phyloP scores from a whole-genome alignment of 2,888 invertebrate species.

The Drosophila quinaria region DNA sequence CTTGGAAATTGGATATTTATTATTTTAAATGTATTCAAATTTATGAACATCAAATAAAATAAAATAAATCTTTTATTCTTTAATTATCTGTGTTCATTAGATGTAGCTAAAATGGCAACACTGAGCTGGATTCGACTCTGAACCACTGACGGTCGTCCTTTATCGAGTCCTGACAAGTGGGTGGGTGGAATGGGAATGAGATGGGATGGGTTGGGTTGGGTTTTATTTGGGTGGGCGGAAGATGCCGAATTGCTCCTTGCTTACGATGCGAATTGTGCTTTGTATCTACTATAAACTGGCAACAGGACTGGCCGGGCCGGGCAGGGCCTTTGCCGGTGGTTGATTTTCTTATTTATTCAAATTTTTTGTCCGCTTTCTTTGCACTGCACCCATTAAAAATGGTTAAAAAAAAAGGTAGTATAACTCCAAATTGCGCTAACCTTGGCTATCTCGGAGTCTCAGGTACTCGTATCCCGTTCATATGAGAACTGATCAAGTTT shows the following conservation, averaged over 20 bases:
- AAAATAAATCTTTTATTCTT: too few species aligned
- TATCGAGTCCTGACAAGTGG: conserved; percentile 17
- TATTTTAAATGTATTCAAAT: too few species aligned
- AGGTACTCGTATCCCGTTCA: neutral
- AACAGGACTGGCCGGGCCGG: conserved; percentile 34
- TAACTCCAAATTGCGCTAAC: neutral
- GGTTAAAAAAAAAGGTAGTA: neutral
- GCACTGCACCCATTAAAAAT: neutral
- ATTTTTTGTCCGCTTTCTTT: conserved; percentile 41
- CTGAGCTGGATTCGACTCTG: conserved; percentile 22
- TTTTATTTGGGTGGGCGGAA: conserved; percentile 1
- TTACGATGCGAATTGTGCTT: conserved; percentile 39
- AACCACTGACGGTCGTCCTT: conserved; percentile 14
- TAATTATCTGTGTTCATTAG: too few species aligned
- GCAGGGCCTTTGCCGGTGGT: conserved; percentile 56
- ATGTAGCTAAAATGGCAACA: neutral
- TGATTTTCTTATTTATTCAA: conserved; percentile 72
- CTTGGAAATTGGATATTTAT: too few species aligned
- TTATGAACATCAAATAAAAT: too few species aligned
- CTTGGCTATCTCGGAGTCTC: neutral
- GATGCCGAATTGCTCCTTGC: conserved; percentile 35
- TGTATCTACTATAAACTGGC: conserved; percentile 36
- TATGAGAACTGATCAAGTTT: neutral
- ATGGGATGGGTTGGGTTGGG: neutral
- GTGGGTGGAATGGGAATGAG: conserved; percentile 1